Conservation (phyloP, 2,797 vertebrate species). For the Urosaurus nigricauda region DNA sequence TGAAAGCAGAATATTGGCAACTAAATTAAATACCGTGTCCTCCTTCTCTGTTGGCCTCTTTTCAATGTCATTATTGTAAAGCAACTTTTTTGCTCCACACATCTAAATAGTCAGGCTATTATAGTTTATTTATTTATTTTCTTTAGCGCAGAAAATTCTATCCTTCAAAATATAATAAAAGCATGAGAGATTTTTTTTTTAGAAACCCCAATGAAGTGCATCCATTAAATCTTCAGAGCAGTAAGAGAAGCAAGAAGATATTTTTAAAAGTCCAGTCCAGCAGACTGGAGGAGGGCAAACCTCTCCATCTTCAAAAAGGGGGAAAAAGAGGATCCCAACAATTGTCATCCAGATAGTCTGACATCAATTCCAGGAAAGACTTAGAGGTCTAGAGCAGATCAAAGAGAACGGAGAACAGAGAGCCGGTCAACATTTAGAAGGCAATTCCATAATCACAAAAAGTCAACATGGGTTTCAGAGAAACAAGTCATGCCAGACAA, state of each 20-base stretch:
- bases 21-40: slow-evolving; percentile 44
- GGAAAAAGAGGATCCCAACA: too few relatives aligned
- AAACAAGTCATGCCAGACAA: too few relatives aligned
- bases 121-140: background rate
- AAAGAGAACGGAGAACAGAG: too few relatives aligned
- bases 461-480: too few relatives aligned
- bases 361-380: too few relatives aligned
- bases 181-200: background rate
- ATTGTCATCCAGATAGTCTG: too few relatives aligned
- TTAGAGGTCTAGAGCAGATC: too few relatives aligned
- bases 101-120: background rate
- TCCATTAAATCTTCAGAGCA: background rate
- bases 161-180: background rate
- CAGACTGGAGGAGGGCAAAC: too few relatives aligned
- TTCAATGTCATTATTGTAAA: background rate
- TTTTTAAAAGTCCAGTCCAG: too few relatives aligned
- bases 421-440: too few relatives aligned
- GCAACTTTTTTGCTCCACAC: background rate
- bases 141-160: background rate
- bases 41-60: background rate
- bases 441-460: too few relatives aligned
- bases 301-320: too few relatives aligned
- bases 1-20: slow-evolving; percentile 24
- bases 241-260: background rate
- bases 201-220: background rate